Evolutionary conservation across 2,797 vertebrate genomes (phyloP).

Genomic region (Hyperoplus lanceolatus): DNA sequence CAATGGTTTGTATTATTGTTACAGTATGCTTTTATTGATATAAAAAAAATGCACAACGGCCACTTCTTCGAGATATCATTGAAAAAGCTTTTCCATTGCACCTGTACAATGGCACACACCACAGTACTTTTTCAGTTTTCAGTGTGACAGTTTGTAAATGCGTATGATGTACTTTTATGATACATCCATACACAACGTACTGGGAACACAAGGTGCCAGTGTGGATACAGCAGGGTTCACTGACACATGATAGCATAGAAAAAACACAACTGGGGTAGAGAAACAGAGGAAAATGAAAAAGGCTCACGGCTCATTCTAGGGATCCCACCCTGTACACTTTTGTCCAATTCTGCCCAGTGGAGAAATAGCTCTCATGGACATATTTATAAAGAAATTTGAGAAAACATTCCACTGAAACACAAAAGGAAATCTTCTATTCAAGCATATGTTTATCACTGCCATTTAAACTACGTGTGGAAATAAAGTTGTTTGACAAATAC

Average conservation of each 20-base stretch:
- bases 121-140: neutral
- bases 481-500: constrained; percentile 61
- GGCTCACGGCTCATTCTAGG: neutral
- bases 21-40: constrained; percentile 3
- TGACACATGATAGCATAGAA: neutral
- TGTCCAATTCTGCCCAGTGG: constrained; percentile 12
- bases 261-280: neutral
- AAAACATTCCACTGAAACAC: constrained; percentile 68
- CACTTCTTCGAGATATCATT: constrained; percentile 21
- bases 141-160: constrained; percentile 1
- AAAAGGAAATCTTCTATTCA: constrained; percentile 45
- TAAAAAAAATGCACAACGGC: constrained; percentile 1
- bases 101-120: constrained; percentile 19
- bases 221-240: constrained; percentile 33
- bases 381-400: constrained; percentile 51
- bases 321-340: constrained; percentile 1
- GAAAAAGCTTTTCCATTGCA: constrained; percentile 6
- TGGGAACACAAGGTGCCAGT: constrained; percentile 31
- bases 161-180: constrained; percentile 13
- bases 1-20: constrained; percentile 27
- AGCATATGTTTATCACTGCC: constrained; percentile 44
- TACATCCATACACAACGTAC: constrained; percentile 6
- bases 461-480: constrained; percentile 41
- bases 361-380: constrained; percentile 22
- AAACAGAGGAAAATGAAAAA: constrained; percentile 9